Base-by-base conservation (phyloP, 2,113 vertebrate species). In the Lepus timidus region DNA sequence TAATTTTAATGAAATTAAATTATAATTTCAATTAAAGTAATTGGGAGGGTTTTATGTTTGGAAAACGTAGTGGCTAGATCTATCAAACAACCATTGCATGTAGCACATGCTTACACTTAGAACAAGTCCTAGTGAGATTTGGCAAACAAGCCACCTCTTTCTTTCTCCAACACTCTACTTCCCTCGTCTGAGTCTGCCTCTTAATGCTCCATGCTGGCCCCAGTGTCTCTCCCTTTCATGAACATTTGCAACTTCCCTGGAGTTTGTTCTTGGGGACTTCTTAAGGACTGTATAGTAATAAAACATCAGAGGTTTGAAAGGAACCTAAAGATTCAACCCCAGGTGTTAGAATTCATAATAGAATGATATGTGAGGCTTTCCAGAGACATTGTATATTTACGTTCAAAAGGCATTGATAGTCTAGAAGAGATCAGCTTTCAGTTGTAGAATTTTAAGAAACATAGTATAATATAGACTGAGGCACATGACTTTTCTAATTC, bases 361-460 rank as follows among this genome's bases (percentile, higher is more conserved):
- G 44, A 62, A 71, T 61, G 23, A 88, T 36, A 4, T 31, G 17
- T 78, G 64, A 74, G 25, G 4, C 9, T 85, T 81, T 16, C 17
- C 39, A 49, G 49, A 9, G 78, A 70, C 39, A 90, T 55, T 58
- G 55, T 19, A 58, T 58, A 58, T 44, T 44, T 36, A 29, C 10
- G 86, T 89, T 73, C 44, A 70, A 88, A 86, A 89, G 14, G 2
- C 31, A 3, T n/a, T 33, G 6, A 64, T n/a, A 64, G 3, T 88
- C 84, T 83, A 85, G 52, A 44, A 90, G 73, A 86, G 20, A 79
- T 75, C 61, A 61, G 61, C 7, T 4, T 85, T 80, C 12, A 51
- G 4, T 36, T 88, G 7, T 44, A 93, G 64, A 83, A 93, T 94
- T 83, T 83, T 76, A 33, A 74, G 68, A 36, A 88, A 90, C 82